Base-by-base conservation (phyloP, 2,113 vertebrate genomes). In the Verasper variegatus region DNA sequence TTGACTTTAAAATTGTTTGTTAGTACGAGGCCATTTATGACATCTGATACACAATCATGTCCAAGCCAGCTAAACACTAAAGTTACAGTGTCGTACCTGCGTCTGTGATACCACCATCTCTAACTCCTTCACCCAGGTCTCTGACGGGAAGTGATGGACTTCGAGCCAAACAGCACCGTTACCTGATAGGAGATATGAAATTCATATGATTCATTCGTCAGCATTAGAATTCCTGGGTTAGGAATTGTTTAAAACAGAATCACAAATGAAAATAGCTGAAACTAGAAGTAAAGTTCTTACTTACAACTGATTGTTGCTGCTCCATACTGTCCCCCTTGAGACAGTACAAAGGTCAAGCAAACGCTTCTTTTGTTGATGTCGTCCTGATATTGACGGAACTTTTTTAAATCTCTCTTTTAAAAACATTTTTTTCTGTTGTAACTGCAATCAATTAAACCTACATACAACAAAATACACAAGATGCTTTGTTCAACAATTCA, bases 241-340 rank as follows among this genome's bases (percentile, higher is more conserved):
- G 0, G 5, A 31, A 7, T 1, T 31, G 0, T 1, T 62, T 64
- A 23, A 54, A 11, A 37, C 13, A 24, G 31, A 73, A 51, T 55
- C 6, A 54, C 14, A 37, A 0, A 13, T 24, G 13, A 57, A 51
- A 67, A 15, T 0, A 42, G 31, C 23, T 26, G 11, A 72, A 49
- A 67, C 26, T 27, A 2, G 27, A 65, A 68, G 18, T 8, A 3
- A n/a, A 35, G 17, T 24, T 21, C 12, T 10, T 18, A 83, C 95
- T 96, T 93, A 95, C 97, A 96, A 91, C 95, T 95, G 52, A 98
- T 74, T 52, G 95, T 91, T 17, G 95, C 86, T 61, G 94, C 95
- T 45, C 92, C 93, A 1, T 94, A 96, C 83, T 94, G 87, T 4
- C 95, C 95, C 24, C 89, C 90, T 0, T 24, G 74, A 62, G 94